phyloP scores from a whole-genome alignment of 2,113 vertebrate species.

The Paratilapia polleni region DNA sequence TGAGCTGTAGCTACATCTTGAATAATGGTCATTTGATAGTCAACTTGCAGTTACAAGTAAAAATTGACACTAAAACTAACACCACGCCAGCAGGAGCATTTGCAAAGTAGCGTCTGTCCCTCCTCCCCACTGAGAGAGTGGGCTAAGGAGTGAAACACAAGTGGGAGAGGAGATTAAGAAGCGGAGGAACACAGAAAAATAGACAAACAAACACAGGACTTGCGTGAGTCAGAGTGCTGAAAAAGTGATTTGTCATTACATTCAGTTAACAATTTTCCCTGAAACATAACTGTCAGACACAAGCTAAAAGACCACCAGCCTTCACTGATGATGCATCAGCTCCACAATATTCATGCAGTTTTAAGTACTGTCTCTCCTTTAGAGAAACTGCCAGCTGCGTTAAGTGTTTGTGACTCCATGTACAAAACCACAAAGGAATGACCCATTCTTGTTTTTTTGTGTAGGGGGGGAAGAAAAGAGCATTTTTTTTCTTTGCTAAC shows the following conservation, averaged over 20 bases:
- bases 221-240: constrained; percentile 42
- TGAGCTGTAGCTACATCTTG: constrained; percentile 24
- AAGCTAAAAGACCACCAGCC: neutral
- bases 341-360: neutral
- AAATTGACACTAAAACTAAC: constrained; percentile 62
- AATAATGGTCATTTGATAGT: constrained; percentile 58
- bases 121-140: constrained; percentile 67
- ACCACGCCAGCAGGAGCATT: constrained; percentile 64
- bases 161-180: constrained; percentile 59
- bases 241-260: constrained; percentile 21
- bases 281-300: neutral
- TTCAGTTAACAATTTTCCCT: constrained; percentile 8
- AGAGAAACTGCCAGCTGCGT: neutral
- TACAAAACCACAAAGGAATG: neutral
- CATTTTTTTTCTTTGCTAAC: neutral
- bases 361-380: neutral
- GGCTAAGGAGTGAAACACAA: constrained; percentile 64
- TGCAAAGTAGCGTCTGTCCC: constrained; percentile 53
- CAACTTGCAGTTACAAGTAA: constrained; percentile 34
- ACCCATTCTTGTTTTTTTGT: neutral
- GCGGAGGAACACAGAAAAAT: constrained; percentile 31
- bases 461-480: neutral
- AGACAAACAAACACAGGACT: constrained; percentile 31
- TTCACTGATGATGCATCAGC: neutral
- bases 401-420: neutral